Conservation (phyloP, 2,888 invertebrate species). For the Pristionchus exspectatus region DNA sequence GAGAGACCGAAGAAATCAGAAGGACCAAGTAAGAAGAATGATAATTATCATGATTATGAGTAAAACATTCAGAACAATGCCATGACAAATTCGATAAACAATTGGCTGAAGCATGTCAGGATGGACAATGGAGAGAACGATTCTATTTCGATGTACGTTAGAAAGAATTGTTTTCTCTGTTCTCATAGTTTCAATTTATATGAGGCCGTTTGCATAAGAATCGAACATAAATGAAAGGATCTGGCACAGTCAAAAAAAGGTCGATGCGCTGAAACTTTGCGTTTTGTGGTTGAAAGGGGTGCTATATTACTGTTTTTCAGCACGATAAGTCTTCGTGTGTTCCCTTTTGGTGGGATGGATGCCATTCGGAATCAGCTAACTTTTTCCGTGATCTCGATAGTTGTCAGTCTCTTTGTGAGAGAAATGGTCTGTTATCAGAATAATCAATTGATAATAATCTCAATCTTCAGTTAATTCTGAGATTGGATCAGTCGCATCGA, state of each 20-base stretch:
- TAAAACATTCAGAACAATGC: constrained; percentile 63
- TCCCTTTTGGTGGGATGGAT: constrained; percentile 76
- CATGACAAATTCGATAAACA: constrained; percentile 72
- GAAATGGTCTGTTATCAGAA: constrained; percentile 57
- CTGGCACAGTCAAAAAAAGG: no score
- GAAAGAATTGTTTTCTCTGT: neutral
- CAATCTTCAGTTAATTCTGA: neutral
- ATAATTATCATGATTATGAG: neutral
- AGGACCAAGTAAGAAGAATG: constrained; percentile 64
- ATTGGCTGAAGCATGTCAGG: constrained; percentile 72
- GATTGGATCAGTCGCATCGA: neutral
- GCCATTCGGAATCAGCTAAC: constrained; percentile 71
- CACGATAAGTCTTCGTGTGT: constrained; percentile 69
- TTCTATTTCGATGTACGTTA: constrained; percentile 68
- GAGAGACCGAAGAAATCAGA: constrained; percentile 69
- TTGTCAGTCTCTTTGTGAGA: constrained; percentile 64
- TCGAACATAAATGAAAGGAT: no score
- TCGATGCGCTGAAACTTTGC: no score
- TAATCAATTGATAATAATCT: neutral
- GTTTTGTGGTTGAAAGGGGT: no score
- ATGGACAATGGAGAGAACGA: constrained; percentile 71
- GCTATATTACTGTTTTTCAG: constrained; percentile 56
- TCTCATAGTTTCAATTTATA: neutral
- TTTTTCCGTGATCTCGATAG: constrained; percentile 70
- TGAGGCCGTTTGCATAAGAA: no score